Percentiles rank a stretch among this genome's conserved stretches.
Evolutionary conservation across 1,140 invertebrate species (phyloP).

Genomic region (Eriosoma lanigerum): DNA sequence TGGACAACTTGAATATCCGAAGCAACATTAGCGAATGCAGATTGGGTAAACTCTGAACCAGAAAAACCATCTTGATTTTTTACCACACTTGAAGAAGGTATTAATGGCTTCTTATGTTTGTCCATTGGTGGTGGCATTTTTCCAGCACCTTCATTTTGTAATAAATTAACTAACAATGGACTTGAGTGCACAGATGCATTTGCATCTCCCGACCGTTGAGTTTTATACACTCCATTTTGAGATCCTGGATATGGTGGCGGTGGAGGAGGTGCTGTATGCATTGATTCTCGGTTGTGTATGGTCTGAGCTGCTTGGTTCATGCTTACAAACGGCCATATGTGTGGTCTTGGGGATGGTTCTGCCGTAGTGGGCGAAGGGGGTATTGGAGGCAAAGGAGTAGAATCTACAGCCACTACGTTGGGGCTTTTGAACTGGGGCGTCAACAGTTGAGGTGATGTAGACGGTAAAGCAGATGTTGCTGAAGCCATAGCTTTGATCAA

Average conservation of each 20-base stretch:
- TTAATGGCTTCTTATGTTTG: constrained; percentile 56
- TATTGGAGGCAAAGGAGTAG: constrained; percentile 59
- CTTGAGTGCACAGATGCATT: constrained; percentile 69
- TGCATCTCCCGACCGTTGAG: constrained; percentile 39
- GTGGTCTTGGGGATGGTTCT: constrained; percentile 52
- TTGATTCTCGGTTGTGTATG: constrained; percentile 60
- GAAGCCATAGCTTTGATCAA: constrained; percentile 53
- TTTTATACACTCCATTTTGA: constrained; percentile 48
- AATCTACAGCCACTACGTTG: constrained; percentile 73
- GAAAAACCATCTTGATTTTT: constrained; percentile 48
- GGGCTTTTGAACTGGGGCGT: constrained; percentile 72
- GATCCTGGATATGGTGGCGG: constrained; percentile 62
- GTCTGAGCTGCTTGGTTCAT: constrained; percentile 81
- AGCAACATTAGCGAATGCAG: constrained; percentile 51
- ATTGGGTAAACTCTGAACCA: constrained; percentile 52
- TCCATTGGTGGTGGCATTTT: constrained; percentile 54
- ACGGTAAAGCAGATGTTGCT: constrained; percentile 58
- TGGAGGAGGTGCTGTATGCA: constrained; percentile 56
- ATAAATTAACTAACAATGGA: constrained; percentile 85
- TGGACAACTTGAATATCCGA: constrained; percentile 42
- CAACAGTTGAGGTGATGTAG: constrained; percentile 55
- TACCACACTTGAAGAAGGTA: constrained; percentile 56
- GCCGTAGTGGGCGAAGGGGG: constrained; percentile 40
- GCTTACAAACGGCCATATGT: constrained; percentile 76
- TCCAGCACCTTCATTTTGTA: constrained; percentile 78